A percentile compares a stretch with the other conserved stretches of the same genome.
Conservation (phyloP, 2,888 invertebrate species). For the Epirrita christyi region DNA sequence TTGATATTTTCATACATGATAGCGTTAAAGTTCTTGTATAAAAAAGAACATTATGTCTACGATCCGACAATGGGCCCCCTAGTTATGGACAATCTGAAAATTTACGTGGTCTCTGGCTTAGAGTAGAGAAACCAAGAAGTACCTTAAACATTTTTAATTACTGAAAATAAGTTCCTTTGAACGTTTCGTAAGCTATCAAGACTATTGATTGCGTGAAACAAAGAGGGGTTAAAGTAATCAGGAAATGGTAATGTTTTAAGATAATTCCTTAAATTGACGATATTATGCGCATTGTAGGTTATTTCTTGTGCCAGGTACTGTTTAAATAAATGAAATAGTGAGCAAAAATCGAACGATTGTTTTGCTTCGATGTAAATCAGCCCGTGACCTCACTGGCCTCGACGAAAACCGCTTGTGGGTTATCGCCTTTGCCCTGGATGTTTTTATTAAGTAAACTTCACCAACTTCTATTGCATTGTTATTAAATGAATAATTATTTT, state of each 20-base stretch:
- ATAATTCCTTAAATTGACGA: conserved; percentile 1
- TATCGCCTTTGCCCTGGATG: conserved; percentile 47
- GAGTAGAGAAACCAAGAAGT: too few species aligned
- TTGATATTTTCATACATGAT: too few species aligned
- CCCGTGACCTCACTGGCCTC: conserved; percentile 47
- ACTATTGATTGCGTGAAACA: conserved; percentile 15
- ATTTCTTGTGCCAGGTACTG: neutral
- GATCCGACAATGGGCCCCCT: too few species aligned
- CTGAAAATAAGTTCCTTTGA: neutral
- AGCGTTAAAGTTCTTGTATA: too few species aligned
- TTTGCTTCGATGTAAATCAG: conserved; percentile 52
- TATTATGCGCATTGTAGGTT: conserved; percentile 3
- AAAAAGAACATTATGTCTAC: too few species aligned
- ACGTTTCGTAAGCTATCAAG: conserved; percentile 17
- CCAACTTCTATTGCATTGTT: neutral
- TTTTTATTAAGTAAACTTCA: conserved; percentile 37
- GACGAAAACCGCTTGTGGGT: conserved; percentile 46
- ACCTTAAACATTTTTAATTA: conserved; percentile 12
- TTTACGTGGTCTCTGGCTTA: too few species aligned
- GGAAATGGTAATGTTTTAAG: conserved; percentile 5
- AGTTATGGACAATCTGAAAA: too few species aligned
- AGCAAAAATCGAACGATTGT: conserved; percentile 32
- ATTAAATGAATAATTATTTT: neutral
- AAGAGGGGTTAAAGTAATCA: conserved; percentile 10
- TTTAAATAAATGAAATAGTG: conserved; percentile 10